Conservation (phyloP, 30 jellyfish, hydroid and myxozoan genomes). For the Pelagia noctiluca region DNA sequence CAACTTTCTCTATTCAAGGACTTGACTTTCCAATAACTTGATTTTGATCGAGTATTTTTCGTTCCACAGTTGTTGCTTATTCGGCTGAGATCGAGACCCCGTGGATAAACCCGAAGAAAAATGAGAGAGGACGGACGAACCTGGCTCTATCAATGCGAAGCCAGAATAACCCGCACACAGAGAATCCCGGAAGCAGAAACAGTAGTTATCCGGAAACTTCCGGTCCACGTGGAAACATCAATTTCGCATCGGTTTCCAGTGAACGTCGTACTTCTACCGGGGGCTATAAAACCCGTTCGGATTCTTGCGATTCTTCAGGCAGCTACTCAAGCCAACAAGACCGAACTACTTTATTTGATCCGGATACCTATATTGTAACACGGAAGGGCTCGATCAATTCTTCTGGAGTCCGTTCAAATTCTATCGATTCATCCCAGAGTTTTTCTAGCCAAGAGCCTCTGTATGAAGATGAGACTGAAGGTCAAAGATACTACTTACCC, state of each 20-base stretch:
- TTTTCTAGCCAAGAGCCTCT: conserved; percentile 49
- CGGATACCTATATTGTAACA: conserved; percentile 61
- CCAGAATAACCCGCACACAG: too few relatives aligned
- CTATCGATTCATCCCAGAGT: conserved; percentile 66
- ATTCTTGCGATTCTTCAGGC: conserved; percentile 63
- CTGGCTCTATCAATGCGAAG: conserved; percentile 17
- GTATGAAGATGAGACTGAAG: conserved; percentile 36
- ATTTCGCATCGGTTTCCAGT: background rate
- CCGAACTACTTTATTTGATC: conserved; percentile 70
- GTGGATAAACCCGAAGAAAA: conserved; percentile 42
- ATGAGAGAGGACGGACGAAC: conserved; percentile 6
- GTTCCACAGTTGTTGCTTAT: conserved; percentile 61
- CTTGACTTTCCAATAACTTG: too few relatives aligned
- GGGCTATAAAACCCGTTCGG: conserved; percentile 24
- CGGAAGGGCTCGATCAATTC: conserved; percentile 54
- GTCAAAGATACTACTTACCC: too few relatives aligned
- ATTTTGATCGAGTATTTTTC: too few relatives aligned
- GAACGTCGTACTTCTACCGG: background rate
- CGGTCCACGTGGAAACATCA: too few relatives aligned
- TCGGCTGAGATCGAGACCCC: conserved; percentile 74
- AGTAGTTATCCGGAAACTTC: too few relatives aligned
- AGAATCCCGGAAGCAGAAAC: too few relatives aligned
- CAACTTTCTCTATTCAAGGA: too few relatives aligned
- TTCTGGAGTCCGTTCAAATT: conserved; percentile 48
- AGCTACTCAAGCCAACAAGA: conserved; percentile 70